Base-by-base conservation (phyloP, 2,797 vertebrate species). In the Coregonus suidteri region DNA sequence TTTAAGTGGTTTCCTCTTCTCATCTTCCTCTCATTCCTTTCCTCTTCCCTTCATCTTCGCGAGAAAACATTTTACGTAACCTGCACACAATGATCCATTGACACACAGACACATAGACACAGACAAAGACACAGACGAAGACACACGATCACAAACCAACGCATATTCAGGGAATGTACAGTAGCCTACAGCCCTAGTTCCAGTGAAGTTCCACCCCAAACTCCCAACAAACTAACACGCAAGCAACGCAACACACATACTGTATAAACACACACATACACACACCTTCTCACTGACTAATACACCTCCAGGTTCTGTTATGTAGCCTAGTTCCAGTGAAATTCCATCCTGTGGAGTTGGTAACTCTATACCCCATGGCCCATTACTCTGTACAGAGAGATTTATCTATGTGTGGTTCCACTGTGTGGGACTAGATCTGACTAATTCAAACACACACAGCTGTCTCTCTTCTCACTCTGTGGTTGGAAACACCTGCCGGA, bases 401-500 rank as follows among this genome's bases (percentile, higher is more conserved):
- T 31, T 9, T 51, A 16, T 71, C 35, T 18, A 4, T 68, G 25
- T 35, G 11, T 70, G 79, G 69, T 75, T 83, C 80, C 73, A 7
- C 31, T 77, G 82, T 81, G 77, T 82, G 79, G 85, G 41, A 82
- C 70, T 78, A 76, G 80, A 59, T 66, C 56, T 70, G 78, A 74
- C 35, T 74, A 68, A 11, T 9, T 13, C 3, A 47, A 68, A 83
- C 74, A 68, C 76, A 76, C 74, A 56, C 89, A 87, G 83, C 82
- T 90, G 87, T 9, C 9, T 47, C 41, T 47, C 41, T 76, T 15
- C 54, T 85, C 83, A 1, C 83, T 83, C 83, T 71, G 0, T 85
- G 82, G 66, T 71, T 56, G 54, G 18, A 56, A 74, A 87, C 88
- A 89, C 87, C 87, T 86, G 90, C 18, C 4, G 18, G 41, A 47